A percentile compares a stretch with the other conserved stretches of the same genome.
Evolutionary conservation across 2,797 vertebrate genomes (phyloP).

Genomic region (Adelosebastes latens): DNA sequence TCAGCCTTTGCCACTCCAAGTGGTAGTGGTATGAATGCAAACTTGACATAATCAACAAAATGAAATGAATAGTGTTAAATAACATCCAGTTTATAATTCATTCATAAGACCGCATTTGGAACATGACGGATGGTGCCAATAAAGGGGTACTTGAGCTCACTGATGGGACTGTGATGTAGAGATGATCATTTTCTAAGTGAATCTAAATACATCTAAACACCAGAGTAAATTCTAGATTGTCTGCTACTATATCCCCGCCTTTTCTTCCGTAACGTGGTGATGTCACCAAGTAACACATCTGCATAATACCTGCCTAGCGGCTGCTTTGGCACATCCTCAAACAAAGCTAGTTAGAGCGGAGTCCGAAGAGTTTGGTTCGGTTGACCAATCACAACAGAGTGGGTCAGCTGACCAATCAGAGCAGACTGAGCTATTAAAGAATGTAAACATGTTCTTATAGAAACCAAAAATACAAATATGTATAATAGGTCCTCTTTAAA

Average conservation of each 20-base stretch:
- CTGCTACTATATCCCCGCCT: background rate
- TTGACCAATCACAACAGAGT: too few relatives aligned
- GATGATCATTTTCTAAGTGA: background rate
- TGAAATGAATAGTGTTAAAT: background rate
- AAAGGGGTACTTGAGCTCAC: background rate
- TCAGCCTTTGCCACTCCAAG: background rate
- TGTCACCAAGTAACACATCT: too few relatives aligned
- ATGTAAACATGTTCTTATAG: too few relatives aligned
- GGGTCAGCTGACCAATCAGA: too few relatives aligned
- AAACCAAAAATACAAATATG: too few relatives aligned
- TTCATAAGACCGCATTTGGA: background rate
- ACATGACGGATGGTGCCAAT: background rate
- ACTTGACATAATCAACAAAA: background rate
- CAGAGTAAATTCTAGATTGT: background rate
- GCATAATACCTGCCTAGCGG: too few relatives aligned
- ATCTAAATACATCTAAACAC: background rate
- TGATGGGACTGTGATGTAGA: background rate
- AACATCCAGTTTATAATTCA: background rate
- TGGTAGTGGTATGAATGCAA: background rate
- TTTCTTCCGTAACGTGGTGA: too few relatives aligned
- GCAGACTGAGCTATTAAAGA: too few relatives aligned
- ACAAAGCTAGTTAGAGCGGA: too few relatives aligned
- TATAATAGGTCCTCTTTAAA: background rate
- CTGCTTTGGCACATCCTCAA: too few relatives aligned
- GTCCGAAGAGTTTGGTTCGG: too few relatives aligned